Percentiles rank a stretch among this genome's conserved stretches.
phyloP scores from a whole-genome alignment of 2,113 vertebrate species.

The Amphiprion ocellaris region DNA sequence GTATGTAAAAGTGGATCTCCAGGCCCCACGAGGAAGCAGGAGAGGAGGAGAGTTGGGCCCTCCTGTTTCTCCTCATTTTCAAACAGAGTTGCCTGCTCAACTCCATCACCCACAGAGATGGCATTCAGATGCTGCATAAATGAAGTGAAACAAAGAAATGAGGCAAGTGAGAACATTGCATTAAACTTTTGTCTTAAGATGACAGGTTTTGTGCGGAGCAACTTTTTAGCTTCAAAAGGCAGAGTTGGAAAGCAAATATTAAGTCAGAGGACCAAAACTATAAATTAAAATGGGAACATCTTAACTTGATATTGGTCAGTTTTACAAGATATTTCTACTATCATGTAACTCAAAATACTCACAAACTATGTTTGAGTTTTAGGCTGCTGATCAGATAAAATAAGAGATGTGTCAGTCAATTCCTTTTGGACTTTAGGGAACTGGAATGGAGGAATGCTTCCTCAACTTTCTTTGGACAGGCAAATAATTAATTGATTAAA shows the following conservation, averaged over 20 bases:
- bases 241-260: too few relatives aligned
- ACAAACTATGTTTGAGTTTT: too few relatives aligned
- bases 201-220: background rate
- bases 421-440: background rate
- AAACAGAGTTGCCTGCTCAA: slow-evolving; percentile 95
- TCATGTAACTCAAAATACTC: too few relatives aligned
- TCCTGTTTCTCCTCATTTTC: slow-evolving; percentile 93
- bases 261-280: too few relatives aligned
- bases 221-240: too few relatives aligned
- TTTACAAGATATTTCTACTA: too few relatives aligned
- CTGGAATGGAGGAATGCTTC: background rate
- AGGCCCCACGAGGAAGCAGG: slow-evolving; percentile 85
- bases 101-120: slow-evolving; percentile 88
- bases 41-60: slow-evolving; percentile 78
- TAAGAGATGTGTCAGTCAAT: background rate
- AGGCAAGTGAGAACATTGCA: background rate
- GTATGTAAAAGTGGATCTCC: slow-evolving; percentile 90
- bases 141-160: background rate
- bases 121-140: slow-evolving; percentile 88
- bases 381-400: too few relatives aligned
- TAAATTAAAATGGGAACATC: too few relatives aligned
- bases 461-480: background rate
- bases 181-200: background rate
- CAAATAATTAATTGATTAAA: background rate
- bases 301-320: too few relatives aligned